Evolutionary conservation across 2,888 invertebrate species (phyloP), one percentile per base, ranked within the genome.

Genomic region (Chalcosyrphus nemorum): DNA sequence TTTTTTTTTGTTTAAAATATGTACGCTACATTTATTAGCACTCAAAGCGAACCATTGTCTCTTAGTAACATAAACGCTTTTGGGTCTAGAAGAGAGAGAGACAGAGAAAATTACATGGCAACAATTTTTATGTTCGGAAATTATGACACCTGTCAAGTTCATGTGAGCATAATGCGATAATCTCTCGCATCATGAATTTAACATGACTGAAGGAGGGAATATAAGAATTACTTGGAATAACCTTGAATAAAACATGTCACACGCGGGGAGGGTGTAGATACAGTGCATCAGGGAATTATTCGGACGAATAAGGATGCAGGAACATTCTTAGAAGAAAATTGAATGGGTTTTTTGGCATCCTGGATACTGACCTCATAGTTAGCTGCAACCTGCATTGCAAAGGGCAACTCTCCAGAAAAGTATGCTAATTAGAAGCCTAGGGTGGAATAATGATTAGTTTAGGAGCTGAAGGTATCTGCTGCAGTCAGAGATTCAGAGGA

Each of bases 111-210:
- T 27, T 29, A 56, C 56, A 38, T 27, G 56, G 24, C 27, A 56
- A 56, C 7, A 56, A 38, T 19, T 11, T 52, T 52, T 35, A 56
- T 38, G 19, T 7, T 19, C 35, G 5, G 56, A 56, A 35, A 35
- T 56, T 56, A 56, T 56, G 56, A 56, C 35, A 56, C 56, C 56
- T 56, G 56, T 2, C 56, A 56, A 56, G 35, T 56, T 56, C 19
- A 56, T 32, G 56, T 7, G 35, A 56, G 56, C 19, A 56, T 35
- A 56, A 56, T 56, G 56, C 13, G n/a, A 56, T 56, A 56, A 56
- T 38, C 56, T 35, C 11, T 56, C 35, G 21, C 56, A 56, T 38
- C 35, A 56, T 52, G 52, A 52, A 52, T 56, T 56, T 56, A 19
- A 38, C 35, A 56, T 56, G 52, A 52, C 15, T 29, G 29, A 52